Conservation (phyloP, 2,113 vertebrate species). For the Pelvicachromis taeniatus region DNA sequence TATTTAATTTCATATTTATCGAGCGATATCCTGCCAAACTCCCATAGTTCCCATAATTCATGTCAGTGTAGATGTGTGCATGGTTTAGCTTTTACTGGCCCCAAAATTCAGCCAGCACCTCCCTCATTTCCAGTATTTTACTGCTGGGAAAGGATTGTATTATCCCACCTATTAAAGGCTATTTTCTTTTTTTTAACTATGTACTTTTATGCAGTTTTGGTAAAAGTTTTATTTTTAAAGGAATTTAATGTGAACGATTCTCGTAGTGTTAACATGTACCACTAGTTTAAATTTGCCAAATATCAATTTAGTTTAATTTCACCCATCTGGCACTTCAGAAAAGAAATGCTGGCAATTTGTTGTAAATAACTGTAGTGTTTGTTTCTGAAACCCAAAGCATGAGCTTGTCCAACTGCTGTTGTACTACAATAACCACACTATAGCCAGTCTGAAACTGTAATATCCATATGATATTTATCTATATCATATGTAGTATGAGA, state of each 20-base stretch:
- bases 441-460: not conserved
- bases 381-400: not conserved
- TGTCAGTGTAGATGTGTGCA: not conserved
- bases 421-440: not conserved
- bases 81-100: not conserved
- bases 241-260: not conserved
- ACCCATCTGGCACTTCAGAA: not conserved
- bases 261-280: not conserved
- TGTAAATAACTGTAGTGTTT: not conserved
- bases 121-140: not conserved
- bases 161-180: not conserved
- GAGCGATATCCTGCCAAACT: constrained; percentile 27
- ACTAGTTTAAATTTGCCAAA: not conserved
- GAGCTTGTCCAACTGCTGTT: not conserved
- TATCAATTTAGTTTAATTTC: not conserved
- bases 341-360: not conserved
- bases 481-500: no score
- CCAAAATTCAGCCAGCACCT: not conserved
- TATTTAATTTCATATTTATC: constrained; percentile 28
- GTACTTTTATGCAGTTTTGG: not conserved
- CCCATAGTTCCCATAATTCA: constrained; percentile 8
- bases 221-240: not conserved
- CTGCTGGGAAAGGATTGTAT: not conserved
- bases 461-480: no score
- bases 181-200: not conserved